Evolutionary conservation across 2,797 vertebrate species (phyloP), one percentile per base, ranked within the genome.

Genomic region (Eupleurogrammus muticus): DNA sequence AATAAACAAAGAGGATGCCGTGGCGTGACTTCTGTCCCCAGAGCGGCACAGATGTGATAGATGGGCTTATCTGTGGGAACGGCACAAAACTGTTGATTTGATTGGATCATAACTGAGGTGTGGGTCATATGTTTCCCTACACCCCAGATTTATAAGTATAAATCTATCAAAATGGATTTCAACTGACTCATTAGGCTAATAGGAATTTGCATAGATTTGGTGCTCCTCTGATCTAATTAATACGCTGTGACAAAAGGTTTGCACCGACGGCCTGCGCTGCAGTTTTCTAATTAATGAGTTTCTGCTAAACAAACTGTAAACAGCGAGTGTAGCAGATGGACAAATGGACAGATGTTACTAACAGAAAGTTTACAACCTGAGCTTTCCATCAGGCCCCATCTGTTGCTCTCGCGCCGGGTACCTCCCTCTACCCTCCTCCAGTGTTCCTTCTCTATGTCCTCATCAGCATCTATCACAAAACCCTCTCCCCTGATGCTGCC

Each of bases 341-440:
- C 79, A 84, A 93, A 91, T 55, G 84, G 91, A 92, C 94, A 95
- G 94, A 95, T 95, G 93, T 95, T 93, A 68, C 88, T 6, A 93
- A 94, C 93, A 91, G 89, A 93, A 94, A 93, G 89, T 93, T 94
- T 93, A 93, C 91, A 94, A 94, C 92, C 92, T 93, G 92, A 92
- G 92, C 87, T 89, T 68, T 80, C 89, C 82, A 91, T 91, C 85
- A 85, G 79, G 82, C 88, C 90, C 94, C 94, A 95, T 95, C 94
- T 95, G 94, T 94, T 94, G 90, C 91, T 93, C 63, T 80, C 79
- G 77, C 28, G 66, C 46, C 67, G 11, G 75, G 83, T 79, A 82
- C 92, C 92, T 91, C 92, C 92, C 90, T 88, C 88, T 73, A 63
- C 76, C 88, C 87, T 92, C 90, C 87, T 90, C 88, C 84, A 87